phyloP scores from a whole-genome alignment of 2,113 vertebrate genomes.

The Orycteropus afer region DNA sequence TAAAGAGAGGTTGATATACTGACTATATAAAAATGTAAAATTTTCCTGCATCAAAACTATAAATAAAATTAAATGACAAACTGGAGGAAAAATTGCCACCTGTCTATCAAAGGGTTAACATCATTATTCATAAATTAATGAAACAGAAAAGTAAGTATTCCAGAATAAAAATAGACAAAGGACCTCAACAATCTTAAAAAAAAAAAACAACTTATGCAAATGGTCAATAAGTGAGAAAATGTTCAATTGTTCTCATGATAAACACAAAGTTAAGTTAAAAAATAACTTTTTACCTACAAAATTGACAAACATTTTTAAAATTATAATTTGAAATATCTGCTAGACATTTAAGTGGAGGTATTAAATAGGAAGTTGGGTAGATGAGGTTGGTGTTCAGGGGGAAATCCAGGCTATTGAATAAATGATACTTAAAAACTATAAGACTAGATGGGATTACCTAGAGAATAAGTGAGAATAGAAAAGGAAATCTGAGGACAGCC shows the following conservation, averaged over 20 bases:
- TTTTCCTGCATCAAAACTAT: background rate
- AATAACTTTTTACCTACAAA: background rate
- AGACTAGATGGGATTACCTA: background rate
- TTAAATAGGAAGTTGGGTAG: too few species aligned
- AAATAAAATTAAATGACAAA: constrained; percentile 27
- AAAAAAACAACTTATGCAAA: background rate
- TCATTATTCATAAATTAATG: background rate
- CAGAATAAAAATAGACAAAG: too few species aligned
- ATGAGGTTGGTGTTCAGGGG: background rate
- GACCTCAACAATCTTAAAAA: background rate
- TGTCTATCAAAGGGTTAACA: background rate
- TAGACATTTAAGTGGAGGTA: too few species aligned
- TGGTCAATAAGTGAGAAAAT: background rate
- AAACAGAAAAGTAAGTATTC: background rate
- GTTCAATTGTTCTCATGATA: background rate
- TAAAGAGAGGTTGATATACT: background rate
- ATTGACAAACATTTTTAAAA: background rate
- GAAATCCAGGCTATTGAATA: background rate
- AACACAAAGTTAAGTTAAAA: background rate
- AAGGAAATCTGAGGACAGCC: background rate
- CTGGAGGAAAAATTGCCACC: background rate
- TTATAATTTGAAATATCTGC: constrained; percentile 21
- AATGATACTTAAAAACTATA: background rate
- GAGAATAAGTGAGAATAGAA: background rate
- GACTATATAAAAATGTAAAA: constrained; percentile 19